Evolutionary conservation across 2,888 invertebrate genomes (phyloP).

Genomic region (Archips crataeganus): DNA sequence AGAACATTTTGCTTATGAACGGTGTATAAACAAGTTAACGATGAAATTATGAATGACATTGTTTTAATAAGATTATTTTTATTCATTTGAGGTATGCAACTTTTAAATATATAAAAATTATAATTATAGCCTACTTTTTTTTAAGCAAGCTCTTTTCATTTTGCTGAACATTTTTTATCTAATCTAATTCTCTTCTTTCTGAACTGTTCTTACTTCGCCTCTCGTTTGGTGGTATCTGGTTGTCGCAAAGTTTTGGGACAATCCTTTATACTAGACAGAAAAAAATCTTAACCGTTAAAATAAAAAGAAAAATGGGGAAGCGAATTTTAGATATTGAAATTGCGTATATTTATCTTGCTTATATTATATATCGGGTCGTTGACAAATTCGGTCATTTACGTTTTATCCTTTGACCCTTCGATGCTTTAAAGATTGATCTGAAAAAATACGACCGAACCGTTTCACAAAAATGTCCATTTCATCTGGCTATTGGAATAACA

Average conservation of each 20-base stretch:
- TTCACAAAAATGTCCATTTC: not conserved
- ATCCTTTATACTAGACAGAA: too few species aligned
- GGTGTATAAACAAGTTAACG: not conserved
- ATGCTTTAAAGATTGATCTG: not conserved
- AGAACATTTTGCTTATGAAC: constrained; percentile 16
- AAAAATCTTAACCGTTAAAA: too few species aligned
- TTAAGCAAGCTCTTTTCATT: too few species aligned
- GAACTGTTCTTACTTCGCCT: too few species aligned
- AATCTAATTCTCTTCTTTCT: too few species aligned
- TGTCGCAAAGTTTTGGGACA: too few species aligned
- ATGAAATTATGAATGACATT: not conserved
- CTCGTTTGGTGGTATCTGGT: too few species aligned
- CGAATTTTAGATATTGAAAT: not conserved
- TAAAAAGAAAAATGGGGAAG: too few species aligned
- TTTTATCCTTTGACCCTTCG: constrained; percentile 9
- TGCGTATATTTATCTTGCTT: not conserved
- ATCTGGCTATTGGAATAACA: not conserved
- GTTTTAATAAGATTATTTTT: constrained; percentile 1
- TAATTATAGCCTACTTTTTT: too few species aligned
- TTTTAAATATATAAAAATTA: too few species aligned
- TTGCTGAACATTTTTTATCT: too few species aligned
- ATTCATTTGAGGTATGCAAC: not conserved
- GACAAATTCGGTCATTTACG: not conserved
- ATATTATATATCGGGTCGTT: not conserved
- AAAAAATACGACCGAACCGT: not conserved